Evolutionary conservation across 2,888 invertebrate species (phyloP), one percentile per base, ranked within the genome.

Genomic region (Caenorhabditis parvicauda): DNA sequence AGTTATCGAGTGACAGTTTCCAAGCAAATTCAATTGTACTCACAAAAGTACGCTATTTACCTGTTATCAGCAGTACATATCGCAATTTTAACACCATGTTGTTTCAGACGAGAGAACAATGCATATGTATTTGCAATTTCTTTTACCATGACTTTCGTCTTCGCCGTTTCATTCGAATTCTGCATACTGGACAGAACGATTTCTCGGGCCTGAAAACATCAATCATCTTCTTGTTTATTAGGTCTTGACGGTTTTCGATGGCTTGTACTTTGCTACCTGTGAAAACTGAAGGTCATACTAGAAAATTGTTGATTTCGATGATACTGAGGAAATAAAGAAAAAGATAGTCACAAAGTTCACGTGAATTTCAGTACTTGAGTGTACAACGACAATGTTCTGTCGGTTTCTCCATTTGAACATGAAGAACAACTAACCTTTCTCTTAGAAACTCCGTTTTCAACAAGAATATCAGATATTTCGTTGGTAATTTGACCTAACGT

Each of bases 11-110:
- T 12, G 35, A 51, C 38, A 35, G 7, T 41, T 41, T 1, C 14
- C 14, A 41, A n/a, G 14, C 9, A n/a, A 41, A 41, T n/a, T n/a
- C 1, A 41, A 1, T 44, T 44, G 12, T n/a, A n/a, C n/a, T n/a
- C n/a, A n/a, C n/a, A n/a, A n/a, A n/a, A n/a, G n/a, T n/a, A n/a
- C n/a, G n/a, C n/a, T n/a, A n/a, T 2, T 14, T 14, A 75, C 75
- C 78, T 67, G 55, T 81, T 82, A 67, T 84, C 84, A 17, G 83
- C 80, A 0, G 84, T 84, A 56, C 83, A 84, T 19, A 84, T 75
- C 28, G 83, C 84, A 32, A 84, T 81, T 59, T 84, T 83, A 21
- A 83, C 74, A 37, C 77, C 77, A 61, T 83, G 77, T 24, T 69
- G 65, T 54, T 81, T 80, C 3, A 84, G 73, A 29, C 81, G 76